Conservation (phyloP, 2,888 invertebrate species). For the Philhelius pedissequus region DNA sequence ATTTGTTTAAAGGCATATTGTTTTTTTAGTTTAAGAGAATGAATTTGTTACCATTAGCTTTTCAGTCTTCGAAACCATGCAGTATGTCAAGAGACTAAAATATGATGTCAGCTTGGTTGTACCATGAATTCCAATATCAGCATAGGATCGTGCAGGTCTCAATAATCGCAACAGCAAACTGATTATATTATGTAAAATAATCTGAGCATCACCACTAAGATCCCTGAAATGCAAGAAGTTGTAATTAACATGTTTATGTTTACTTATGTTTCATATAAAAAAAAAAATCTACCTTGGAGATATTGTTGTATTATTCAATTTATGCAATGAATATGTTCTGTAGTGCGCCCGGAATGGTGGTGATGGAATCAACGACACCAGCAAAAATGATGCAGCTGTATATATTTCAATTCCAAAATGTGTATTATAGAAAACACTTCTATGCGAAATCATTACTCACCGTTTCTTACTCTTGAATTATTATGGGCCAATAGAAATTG, state of each 20-base stretch:
- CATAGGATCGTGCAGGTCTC: conserved; percentile 91
- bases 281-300: conserved; percentile 47
- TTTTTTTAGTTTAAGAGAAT: not conserved
- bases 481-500: conserved; percentile 91
- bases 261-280: not conserved
- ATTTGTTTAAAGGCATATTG: not conserved
- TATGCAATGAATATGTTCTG: conserved; percentile 81
- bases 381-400: conserved; percentile 89
- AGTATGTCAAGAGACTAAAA: conserved; percentile 94
- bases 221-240: conserved; percentile 72
- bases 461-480: conserved; percentile 91
- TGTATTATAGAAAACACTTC: not conserved
- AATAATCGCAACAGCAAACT: conserved; percentile 87
- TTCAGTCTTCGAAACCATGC: conserved; percentile 93
- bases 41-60: conserved; percentile 89
- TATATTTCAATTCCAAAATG: conserved; percentile 4
- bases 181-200: conserved; percentile 85
- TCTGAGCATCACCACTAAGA: conserved; percentile 81
- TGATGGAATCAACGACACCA: conserved; percentile 94
- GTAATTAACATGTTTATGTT: not conserved
- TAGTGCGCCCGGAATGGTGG: conserved; percentile 94
- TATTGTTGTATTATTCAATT: conserved; percentile 71
- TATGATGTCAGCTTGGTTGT: conserved; percentile 95
- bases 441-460: conserved; percentile 77
- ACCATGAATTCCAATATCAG: conserved; percentile 91